phyloP scores from a whole-genome alignment of 1,140 invertebrate species.

The Limonius californicus region DNA sequence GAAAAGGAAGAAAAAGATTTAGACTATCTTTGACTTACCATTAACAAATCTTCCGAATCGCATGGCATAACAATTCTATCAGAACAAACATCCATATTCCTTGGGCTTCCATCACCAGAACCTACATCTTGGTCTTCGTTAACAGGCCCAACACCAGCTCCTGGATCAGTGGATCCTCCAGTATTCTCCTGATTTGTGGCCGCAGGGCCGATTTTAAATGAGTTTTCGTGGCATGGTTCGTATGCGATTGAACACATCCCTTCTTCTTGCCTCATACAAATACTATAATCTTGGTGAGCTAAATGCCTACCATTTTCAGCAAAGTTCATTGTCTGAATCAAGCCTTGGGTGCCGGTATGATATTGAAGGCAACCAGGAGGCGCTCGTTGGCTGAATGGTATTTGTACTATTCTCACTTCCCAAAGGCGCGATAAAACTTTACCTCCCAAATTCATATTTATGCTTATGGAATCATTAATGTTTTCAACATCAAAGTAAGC shows the following conservation, averaged over 20 bases:
- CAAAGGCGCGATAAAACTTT: conserved; percentile 63
- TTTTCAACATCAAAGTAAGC: conserved; percentile 66
- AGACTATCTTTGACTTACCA: conserved; percentile 51
- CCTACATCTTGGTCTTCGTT: conserved; percentile 49
- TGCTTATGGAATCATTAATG: conserved; percentile 50
- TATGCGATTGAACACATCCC: conserved; percentile 74
- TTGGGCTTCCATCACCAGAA: conserved; percentile 47
- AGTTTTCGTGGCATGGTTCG: conserved; percentile 67
- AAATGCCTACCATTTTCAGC: conserved; percentile 74
- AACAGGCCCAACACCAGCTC: background rate
- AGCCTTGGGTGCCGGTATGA: conserved; percentile 53
- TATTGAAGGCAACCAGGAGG: conserved; percentile 74
- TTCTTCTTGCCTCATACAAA: conserved; percentile 68
- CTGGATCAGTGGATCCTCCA: background rate
- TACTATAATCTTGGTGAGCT: conserved; percentile 71
- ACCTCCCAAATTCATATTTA: conserved; percentile 56
- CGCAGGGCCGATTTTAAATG: conserved; percentile 69
- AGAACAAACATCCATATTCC: conserved; percentile 52
- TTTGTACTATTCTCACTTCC: conserved; percentile 63
- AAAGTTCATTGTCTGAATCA: conserved; percentile 72
- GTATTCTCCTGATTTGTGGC: conserved; percentile 28
- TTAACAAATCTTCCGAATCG: conserved; percentile 76
- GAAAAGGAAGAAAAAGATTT: conserved; percentile 13
- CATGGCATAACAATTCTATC: conserved; percentile 76
- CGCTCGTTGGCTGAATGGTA: conserved; percentile 68